These are phyloP conservation scores for Eulithis prunata DNA, from an alignment of 2,888 invertebrate species.

Conservation along the genomic window DNA sequence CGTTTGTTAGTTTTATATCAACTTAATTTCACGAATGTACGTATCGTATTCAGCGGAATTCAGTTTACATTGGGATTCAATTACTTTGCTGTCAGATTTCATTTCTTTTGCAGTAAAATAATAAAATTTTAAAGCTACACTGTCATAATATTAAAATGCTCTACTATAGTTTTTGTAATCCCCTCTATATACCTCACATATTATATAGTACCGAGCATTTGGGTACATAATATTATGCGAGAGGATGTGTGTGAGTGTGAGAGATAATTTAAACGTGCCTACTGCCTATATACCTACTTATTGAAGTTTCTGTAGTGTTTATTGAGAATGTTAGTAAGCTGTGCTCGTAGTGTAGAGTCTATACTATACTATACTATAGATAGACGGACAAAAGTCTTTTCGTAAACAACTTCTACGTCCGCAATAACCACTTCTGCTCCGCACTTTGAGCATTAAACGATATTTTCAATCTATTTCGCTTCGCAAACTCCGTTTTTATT, in stretches of 20 bases:
- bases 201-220: no score
- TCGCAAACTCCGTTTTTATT: slow-evolving; percentile 62
- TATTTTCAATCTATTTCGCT: slow-evolving; percentile 65
- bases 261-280: background rate
- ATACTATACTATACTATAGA: background rate
- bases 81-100: slow-evolving; percentile 15
- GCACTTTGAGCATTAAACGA: slow-evolving; percentile 52
- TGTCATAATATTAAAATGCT: no score
- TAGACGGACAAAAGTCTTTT: background rate
- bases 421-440: slow-evolving; percentile 35
- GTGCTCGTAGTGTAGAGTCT: no score
- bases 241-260: background rate
- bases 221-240: no score
- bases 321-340: background rate
- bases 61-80: slow-evolving; percentile 32
- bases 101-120: slow-evolving; percentile 3
- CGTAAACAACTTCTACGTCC: slow-evolving; percentile 14
- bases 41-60: slow-evolving; percentile 31
- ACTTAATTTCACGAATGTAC: slow-evolving; percentile 33
- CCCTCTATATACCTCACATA: no score
- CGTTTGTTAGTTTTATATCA: slow-evolving; percentile 37
- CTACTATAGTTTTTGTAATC: no score
- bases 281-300: background rate
- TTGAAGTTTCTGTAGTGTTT: background rate
- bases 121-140: no score